Conservation (phyloP, 53 echinoderm and acorn worm genomes). For the Temnopleurus reevesii region DNA sequence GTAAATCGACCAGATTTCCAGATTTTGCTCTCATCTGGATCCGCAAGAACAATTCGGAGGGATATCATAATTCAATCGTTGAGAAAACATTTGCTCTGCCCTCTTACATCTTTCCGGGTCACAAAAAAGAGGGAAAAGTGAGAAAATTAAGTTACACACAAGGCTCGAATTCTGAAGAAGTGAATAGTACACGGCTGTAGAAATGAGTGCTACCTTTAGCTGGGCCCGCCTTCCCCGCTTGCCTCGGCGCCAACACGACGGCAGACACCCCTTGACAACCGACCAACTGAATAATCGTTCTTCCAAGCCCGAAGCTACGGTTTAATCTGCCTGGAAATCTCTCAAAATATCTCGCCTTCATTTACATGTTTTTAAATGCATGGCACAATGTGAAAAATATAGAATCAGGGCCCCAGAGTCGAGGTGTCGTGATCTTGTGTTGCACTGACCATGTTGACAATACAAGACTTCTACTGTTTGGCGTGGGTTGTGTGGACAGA, state of each 20-base stretch:
- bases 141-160: no score
- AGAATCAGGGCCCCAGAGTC: slow-evolving; percentile 26
- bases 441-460: not conserved
- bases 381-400: slow-evolving; percentile 36
- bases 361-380: slow-evolving; percentile 55
- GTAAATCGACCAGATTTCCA: no score
- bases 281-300: slow-evolving; percentile 56
- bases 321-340: slow-evolving; percentile 55
- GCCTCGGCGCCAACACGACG: slow-evolving; percentile 38
- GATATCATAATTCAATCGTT: no score
- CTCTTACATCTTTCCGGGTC: no score
- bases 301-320: slow-evolving; percentile 50
- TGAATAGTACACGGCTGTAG: not conserved
- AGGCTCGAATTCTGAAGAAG: no score
- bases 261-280: slow-evolving; percentile 44
- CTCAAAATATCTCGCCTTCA: slow-evolving; percentile 60
- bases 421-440: slow-evolving; percentile 28
- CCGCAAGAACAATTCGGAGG: no score
- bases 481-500: not conserved
- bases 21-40: no score
- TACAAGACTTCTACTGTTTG: not conserved
- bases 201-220: slow-evolving; percentile 6
- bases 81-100: no score
- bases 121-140: no score
- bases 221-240: slow-evolving; percentile 49